Conservation (phyloP, 2,113 vertebrate genomes). For the Eubucco bourcierii region DNA sequence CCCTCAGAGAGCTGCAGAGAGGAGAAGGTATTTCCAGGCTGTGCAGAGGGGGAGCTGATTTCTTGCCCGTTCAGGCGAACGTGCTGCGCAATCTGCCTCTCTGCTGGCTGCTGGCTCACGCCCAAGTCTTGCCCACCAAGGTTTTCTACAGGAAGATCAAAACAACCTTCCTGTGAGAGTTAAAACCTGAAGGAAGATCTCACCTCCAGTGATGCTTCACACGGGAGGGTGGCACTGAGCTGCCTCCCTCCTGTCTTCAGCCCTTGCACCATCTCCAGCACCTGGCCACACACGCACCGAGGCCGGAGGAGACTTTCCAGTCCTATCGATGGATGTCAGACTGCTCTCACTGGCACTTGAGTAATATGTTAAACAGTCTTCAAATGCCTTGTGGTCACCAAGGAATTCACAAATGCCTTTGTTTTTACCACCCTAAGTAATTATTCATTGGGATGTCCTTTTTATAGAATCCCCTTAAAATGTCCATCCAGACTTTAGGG, state of each 20-base stretch:
- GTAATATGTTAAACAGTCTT: neutral
- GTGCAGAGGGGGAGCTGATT: neutral
- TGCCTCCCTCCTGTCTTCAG: neutral
- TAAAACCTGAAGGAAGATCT: neutral
- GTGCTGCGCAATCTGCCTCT: conserved; percentile 34
- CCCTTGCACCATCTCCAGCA: neutral
- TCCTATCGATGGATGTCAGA: neutral
- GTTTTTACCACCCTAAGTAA: conserved; percentile 46
- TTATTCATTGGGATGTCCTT: conserved; percentile 56
- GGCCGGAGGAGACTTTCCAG: neutral
- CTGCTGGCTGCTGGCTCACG: conserved; percentile 24
- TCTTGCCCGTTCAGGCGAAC: neutral
- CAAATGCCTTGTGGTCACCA: conserved; percentile 13
- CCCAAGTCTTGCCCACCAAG: neutral
- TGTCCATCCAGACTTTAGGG: conserved; percentile 13
- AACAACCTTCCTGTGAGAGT: neutral
- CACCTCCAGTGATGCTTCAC: rapidly evolving
- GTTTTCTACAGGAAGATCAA: conserved; percentile 6
- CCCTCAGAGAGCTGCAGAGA: neutral
- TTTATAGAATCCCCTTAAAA: conserved; percentile 52
- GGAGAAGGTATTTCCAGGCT: neutral
- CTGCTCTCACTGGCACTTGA: neutral
- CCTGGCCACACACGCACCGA: neutral
- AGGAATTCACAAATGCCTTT: conserved; percentile 41
- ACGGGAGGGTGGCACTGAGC: neutral